Conservation (phyloP, 2,888 invertebrate genomes). For the Polydrusus tereticollis region DNA sequence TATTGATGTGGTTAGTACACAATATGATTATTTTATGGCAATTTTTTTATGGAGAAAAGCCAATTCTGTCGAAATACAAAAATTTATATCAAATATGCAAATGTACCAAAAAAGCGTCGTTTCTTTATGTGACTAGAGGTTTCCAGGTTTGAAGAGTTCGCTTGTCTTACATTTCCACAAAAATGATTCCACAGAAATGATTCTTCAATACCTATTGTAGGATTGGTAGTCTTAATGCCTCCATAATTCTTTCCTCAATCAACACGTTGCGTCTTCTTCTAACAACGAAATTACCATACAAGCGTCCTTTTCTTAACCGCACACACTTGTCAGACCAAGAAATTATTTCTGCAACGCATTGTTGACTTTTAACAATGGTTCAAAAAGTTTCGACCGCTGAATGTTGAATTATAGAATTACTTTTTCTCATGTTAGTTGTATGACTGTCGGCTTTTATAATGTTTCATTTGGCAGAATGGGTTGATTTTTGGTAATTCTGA, state of each 20-base stretch:
- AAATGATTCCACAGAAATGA: background rate
- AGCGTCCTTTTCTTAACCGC: constrained; percentile 1
- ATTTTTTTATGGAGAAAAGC: too few species aligned
- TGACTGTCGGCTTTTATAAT: constrained; percentile 5
- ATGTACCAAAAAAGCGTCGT: too few species aligned
- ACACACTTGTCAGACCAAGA: constrained; percentile 38
- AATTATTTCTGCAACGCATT: constrained; percentile 30
- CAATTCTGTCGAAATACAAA: too few species aligned
- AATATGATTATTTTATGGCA: too few species aligned
- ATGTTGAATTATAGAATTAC: constrained; percentile 10
- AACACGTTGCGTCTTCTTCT: background rate
- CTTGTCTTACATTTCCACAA: background rate
- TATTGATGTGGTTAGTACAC: too few species aligned
- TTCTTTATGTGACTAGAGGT: too few species aligned
- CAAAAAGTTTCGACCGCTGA: constrained; percentile 8
- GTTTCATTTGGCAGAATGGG: constrained; percentile 19
- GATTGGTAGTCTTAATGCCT: background rate
- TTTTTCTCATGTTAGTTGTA: constrained; percentile 16
- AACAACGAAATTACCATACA: background rate
- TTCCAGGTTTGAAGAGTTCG: too few species aligned
- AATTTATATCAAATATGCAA: too few species aligned
- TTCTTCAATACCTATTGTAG: background rate
- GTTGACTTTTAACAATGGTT: constrained; percentile 34
- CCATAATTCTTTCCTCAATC: constrained; percentile 18
- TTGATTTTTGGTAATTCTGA: constrained; percentile 19